phyloP scores from a whole-genome alignment of 2,113 vertebrate genomes.

The Eulemur rufifrons region DNA sequence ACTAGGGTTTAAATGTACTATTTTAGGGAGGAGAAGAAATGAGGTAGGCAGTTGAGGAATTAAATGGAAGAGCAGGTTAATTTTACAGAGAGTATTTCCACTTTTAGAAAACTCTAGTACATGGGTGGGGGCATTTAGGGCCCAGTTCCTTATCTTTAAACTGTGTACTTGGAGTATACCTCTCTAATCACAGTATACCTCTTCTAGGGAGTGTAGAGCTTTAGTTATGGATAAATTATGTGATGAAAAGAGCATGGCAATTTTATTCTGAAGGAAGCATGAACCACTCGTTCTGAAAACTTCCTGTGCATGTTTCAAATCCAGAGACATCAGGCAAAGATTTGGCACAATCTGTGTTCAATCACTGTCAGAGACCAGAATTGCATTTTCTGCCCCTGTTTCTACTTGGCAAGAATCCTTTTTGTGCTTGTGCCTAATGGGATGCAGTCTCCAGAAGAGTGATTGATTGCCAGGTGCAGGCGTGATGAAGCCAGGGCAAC shows the following conservation, averaged over 20 bases:
- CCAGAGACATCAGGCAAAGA: background rate
- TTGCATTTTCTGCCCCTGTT: constrained; percentile 21
- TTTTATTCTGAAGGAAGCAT: background rate
- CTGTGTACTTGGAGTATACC: background rate
- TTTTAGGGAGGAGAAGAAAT: background rate
- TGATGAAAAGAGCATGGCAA: background rate
- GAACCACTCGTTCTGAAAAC: background rate
- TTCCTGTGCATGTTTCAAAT: background rate
- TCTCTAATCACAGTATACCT: background rate
- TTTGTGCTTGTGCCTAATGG: constrained; percentile 18
- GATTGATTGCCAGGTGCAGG: constrained; percentile 51
- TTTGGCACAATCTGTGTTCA: constrained; percentile 17
- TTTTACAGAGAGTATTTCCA: background rate
- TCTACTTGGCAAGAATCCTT: constrained; percentile 44
- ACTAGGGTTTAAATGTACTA: background rate
- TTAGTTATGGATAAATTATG: background rate
- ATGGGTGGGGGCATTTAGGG: background rate
- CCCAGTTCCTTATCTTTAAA: background rate
- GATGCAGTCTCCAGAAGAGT: background rate
- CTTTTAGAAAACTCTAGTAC: background rate
- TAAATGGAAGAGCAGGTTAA: background rate
- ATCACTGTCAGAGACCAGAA: constrained; percentile 40
- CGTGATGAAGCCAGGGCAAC: background rate
- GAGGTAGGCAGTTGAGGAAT: background rate
- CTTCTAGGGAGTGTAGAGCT: background rate